Evolutionary conservation across 2,113 vertebrate species (phyloP).

Genomic region (Crotophaga sulcirostris): DNA sequence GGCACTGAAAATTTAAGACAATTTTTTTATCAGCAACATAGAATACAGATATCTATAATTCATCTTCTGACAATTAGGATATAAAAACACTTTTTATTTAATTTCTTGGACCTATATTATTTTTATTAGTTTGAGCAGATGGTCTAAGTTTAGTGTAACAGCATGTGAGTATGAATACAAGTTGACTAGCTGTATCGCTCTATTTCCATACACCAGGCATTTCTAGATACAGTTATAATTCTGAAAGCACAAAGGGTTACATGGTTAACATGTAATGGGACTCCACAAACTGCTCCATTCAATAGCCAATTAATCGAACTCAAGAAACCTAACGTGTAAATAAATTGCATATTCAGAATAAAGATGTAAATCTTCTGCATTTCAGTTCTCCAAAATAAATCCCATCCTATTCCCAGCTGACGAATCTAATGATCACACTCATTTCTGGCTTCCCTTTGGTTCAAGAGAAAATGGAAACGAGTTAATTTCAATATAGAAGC

Average conservation of each 20-base stretch:
- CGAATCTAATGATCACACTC: neutral
- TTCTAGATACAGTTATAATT: neutral
- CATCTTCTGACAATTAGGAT: neutral
- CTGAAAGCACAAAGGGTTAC: neutral
- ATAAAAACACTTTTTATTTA: neutral
- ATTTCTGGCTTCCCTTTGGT: neutral
- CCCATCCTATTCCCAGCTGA: neutral
- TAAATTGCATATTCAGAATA: neutral
- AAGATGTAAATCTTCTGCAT: rapidly evolving
- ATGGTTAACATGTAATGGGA: neutral
- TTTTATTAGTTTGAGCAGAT: neutral
- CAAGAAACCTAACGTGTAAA: neutral
- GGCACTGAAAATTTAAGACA: neutral
- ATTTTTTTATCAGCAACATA: neutral
- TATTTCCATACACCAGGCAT: neutral
- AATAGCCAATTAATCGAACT: neutral
- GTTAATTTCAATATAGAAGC: neutral
- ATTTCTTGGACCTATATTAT: neutral
- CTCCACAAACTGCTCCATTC: neutral
- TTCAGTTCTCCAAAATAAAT: neutral
- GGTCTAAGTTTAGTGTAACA: neutral
- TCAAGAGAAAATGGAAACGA: neutral
- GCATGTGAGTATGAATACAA: neutral
- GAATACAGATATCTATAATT: neutral
- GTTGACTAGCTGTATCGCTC: neutral